Base-by-base conservation (phyloP, 1,140 invertebrate species). In the Eriosoma lanigerum region DNA sequence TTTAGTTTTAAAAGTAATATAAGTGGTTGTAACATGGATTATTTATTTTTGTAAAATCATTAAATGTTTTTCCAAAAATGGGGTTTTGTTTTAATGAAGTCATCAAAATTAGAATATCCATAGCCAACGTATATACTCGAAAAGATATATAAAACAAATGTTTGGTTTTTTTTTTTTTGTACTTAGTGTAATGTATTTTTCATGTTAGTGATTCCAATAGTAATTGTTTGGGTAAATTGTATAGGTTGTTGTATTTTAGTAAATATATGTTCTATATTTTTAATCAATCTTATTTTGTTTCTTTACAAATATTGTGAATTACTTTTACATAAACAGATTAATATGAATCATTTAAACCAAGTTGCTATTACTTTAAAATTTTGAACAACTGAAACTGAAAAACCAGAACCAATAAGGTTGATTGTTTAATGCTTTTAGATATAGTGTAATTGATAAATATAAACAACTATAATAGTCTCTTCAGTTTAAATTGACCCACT, bases 191-290 rank as follows among this genome's bases (percentile, higher is more conserved):
- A 46, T 46, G 44, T 17, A 70, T 50, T 29, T 21, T 46, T 64
- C 19, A 32, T 68, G 12, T 46, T 4, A 46, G 9, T 29, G 17
- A 72, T 52, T 52, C 26, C 24, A 32, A 52, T 72, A 38, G 32
- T 38, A 8, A 38, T 38, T 38, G 26, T 48, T 72, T 32, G 15
- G 66, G 48, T 50, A 6, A 3, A 32, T 62, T 29, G 46, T 52
- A n/a, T 72, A 72, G 46, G 46, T 52, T 70, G 68, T 70, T 72
- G 48, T 72, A 50, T 50, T 72, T 32, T 72, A n/a, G n/a, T 72
- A 72, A 72, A 72, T 72, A 50, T 72, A 72, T 52, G 68, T 52
- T 72, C 46, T 72, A 52, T 72, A 72, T 72, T 50, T 72, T 68
- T 68, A 48, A 68, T 68, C 15, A 24, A 46, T 2, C 32, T 17